phyloP scores from a whole-genome alignment of 2,113 vertebrate genomes.

The Plestiodon gilberti region DNA sequence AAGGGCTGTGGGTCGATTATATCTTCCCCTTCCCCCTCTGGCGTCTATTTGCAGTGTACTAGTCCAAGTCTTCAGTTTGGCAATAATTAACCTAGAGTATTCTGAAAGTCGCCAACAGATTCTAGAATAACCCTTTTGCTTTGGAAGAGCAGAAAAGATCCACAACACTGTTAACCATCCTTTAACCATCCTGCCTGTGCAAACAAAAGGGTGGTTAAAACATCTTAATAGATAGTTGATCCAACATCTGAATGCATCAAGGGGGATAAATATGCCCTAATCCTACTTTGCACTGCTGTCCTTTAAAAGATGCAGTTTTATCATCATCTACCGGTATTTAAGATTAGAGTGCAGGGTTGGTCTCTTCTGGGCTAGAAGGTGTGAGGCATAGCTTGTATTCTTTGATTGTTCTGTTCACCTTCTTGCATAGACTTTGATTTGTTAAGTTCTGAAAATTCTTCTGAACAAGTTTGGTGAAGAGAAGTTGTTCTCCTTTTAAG shows the following conservation, averaged over 20 bases:
- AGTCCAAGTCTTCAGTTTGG: neutral
- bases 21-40: neutral
- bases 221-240: neutral
- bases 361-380: neutral
- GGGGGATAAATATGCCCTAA: no score
- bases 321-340: neutral
- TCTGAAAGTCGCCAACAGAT: neutral
- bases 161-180: neutral
- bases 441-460: neutral
- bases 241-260: neutral
- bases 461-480: neutral
- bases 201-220: neutral
- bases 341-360: no score
- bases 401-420: accelerated
- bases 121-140: neutral
- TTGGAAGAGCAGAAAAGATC: neutral
- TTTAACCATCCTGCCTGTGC: neutral
- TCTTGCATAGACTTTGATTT: neutral
- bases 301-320: neutral
- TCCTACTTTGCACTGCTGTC: neutral
- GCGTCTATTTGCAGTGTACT: neutral
- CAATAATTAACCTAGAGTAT: neutral
- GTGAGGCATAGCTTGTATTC: accelerated
- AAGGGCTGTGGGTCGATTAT: neutral
- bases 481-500: neutral